Evolutionary conservation across 2,888 invertebrate species (phyloP).

Genomic region (Aphodius granarius): DNA sequence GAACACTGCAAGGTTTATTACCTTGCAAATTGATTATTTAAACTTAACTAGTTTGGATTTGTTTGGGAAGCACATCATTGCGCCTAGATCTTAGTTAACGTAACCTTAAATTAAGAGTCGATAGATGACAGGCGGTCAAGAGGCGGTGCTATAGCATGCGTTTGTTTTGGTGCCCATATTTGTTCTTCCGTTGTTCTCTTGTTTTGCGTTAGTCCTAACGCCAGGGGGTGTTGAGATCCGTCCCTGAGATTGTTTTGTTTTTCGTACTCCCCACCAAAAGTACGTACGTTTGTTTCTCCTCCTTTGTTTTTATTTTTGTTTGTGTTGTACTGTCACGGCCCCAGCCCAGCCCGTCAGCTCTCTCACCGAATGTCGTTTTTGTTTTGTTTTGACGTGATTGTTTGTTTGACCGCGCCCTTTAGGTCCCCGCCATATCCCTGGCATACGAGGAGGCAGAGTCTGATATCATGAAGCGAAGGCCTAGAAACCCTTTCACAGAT

Average conservation of each 20-base stretch:
- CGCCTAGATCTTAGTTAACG: not conserved
- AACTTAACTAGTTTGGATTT: not conserved
- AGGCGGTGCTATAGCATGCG: constrained; percentile 45
- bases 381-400: constrained; percentile 53
- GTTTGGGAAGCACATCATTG: not conserved
- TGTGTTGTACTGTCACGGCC: not conserved
- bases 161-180: constrained; percentile 9
- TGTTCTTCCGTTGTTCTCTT: constrained; percentile 7
- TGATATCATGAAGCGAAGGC: constrained; percentile 98
- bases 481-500: constrained; percentile 95
- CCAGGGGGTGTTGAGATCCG: not conserved
- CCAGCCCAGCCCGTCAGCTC: not conserved
- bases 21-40: not conserved
- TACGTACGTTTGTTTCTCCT: not conserved
- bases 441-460: constrained; percentile 98
- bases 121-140: constrained; percentile 40
- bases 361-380: constrained; percentile 13
- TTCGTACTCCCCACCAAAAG: not conserved
- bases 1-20: not conserved
- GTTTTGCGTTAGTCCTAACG: not conserved
- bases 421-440: constrained; percentile 98
- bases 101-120: not conserved
- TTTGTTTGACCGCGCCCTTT: constrained; percentile 55
- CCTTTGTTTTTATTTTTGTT: too few species aligned
- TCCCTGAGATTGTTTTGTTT: constrained; percentile 7